Evolutionary conservation across 1,140 invertebrate genomes (phyloP).

Genomic region (Nomia melanderi): DNA sequence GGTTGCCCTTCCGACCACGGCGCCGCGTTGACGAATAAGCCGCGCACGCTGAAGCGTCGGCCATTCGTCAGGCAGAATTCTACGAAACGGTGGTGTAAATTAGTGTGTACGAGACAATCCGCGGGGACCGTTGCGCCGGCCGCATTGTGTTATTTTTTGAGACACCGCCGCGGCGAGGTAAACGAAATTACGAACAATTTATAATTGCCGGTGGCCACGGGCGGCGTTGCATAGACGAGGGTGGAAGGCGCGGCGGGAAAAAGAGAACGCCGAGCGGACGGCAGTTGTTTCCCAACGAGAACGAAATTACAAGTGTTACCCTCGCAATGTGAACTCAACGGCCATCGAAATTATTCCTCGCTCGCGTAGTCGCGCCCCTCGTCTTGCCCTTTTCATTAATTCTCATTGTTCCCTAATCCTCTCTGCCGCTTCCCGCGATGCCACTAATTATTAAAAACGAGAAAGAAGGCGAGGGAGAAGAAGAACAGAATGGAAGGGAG

Average conservation of each 20-base stretch:
- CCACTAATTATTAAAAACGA: constrained; percentile 42
- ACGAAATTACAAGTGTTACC: constrained; percentile 66
- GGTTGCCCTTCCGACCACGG: too few relatives aligned
- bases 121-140: neutral
- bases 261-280: constrained; percentile 36
- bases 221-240: neutral
- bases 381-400: constrained; percentile 51
- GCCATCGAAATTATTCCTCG: constrained; percentile 59
- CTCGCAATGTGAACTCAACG: constrained; percentile 53
- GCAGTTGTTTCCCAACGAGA: constrained; percentile 65
- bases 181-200: constrained; percentile 68
- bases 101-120: constrained; percentile 14
- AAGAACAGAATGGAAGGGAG: neutral
- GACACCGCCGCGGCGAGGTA: constrained; percentile 44
- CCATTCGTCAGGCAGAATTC: neutral
- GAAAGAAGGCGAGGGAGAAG: neutral
- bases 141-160: constrained; percentile 16
- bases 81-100: neutral
- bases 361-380: constrained; percentile 40
- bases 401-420: constrained; percentile 46
- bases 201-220: constrained; percentile 56
- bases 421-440: constrained; percentile 15
- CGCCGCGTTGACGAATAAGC: too few relatives aligned
- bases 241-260: constrained; percentile 18
- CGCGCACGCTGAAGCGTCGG: neutral